A percentile compares a stretch with the other conserved stretches of the same genome.
These are phyloP conservation scores for Melikaiella ostensackeni DNA, from an alignment of 2,888 invertebrate genomes.

Conservation along the genomic window DNA sequence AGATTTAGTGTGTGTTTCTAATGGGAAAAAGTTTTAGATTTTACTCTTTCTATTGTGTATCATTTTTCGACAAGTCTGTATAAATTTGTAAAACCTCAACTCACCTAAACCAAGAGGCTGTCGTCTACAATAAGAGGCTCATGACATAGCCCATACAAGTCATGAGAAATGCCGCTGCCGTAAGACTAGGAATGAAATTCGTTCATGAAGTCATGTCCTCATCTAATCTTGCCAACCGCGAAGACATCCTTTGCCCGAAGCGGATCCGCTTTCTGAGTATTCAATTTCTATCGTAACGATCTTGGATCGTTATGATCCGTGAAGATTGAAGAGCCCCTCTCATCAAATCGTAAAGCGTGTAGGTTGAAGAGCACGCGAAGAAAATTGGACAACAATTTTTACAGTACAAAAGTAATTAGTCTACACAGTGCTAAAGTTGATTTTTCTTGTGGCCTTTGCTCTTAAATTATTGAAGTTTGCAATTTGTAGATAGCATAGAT, in stretches of 20 bases:
- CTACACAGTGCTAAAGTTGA: too few relatives aligned
- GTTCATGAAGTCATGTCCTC: constrained; percentile 30
- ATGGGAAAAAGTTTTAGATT: too few relatives aligned
- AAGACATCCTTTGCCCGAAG: constrained; percentile 33
- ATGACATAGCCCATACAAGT: background rate
- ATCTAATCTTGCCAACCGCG: constrained; percentile 29
- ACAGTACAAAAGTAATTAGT: too few relatives aligned
- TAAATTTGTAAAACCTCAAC: background rate
- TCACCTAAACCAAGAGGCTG: background rate
- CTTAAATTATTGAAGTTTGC: too few relatives aligned
- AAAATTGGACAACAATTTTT: constrained; percentile 35
- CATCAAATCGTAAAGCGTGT: constrained; percentile 31
- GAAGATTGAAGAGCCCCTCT: constrained; percentile 24
- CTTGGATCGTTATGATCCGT: constrained; percentile 36
- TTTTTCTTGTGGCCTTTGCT: too few relatives aligned
- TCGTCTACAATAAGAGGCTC: background rate
- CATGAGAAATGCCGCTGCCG: constrained; percentile 7
- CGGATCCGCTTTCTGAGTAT: constrained; percentile 28
- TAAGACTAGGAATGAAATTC: constrained; percentile 24
- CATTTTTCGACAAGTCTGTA: too few relatives aligned
- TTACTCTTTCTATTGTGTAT: too few relatives aligned
- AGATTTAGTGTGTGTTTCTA: too few relatives aligned
- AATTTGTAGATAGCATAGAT: too few relatives aligned
- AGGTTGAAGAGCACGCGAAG: constrained; percentile 32
- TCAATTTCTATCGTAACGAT: constrained; percentile 32